These are phyloP conservation scores for Plagodis pulveraria DNA, from an alignment of 2,888 invertebrate genomes.

Conservation along the genomic window DNA sequence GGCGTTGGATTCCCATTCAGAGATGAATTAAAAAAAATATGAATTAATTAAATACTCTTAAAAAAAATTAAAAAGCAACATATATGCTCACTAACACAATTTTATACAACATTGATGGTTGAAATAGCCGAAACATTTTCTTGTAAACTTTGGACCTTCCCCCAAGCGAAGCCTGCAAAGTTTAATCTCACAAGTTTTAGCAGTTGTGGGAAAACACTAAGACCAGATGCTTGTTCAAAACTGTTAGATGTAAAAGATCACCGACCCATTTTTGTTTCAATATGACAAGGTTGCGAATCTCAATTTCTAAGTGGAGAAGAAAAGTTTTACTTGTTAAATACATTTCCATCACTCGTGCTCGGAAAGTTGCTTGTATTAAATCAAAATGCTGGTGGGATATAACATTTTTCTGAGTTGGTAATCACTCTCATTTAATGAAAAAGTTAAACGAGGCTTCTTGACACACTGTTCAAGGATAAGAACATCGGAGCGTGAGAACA, in stretches of 20 bases:
- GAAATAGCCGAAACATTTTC: not conserved
- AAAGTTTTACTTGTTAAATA: not conserved
- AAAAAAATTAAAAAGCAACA: no score
- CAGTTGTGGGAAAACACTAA: slow-evolving; percentile 5
- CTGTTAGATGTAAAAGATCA: slow-evolving; percentile 13
- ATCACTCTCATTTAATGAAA: no score
- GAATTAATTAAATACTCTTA: no score
- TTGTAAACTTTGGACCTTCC: not conserved
- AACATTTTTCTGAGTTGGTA: not conserved
- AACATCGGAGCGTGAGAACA: no score
- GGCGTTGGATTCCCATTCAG: no score
- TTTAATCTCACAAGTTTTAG: slow-evolving; percentile 13
- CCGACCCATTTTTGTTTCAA: slow-evolving; percentile 4
- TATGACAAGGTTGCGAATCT: slow-evolving; percentile 2
- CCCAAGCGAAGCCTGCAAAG: slow-evolving; percentile 5
- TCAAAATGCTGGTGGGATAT: not conserved
- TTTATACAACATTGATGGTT: no score
- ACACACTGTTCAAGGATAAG: no score
- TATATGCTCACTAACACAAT: no score
- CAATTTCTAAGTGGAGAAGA: slow-evolving; percentile 1
- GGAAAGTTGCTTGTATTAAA: no score
- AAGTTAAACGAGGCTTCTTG: no score
- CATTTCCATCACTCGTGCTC: not conserved
- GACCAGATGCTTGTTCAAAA: not conserved
- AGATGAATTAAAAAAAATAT: no score